phyloP scores from a whole-genome alignment of 2,888 invertebrate species.

The Scrobipalpa atriplicella region DNA sequence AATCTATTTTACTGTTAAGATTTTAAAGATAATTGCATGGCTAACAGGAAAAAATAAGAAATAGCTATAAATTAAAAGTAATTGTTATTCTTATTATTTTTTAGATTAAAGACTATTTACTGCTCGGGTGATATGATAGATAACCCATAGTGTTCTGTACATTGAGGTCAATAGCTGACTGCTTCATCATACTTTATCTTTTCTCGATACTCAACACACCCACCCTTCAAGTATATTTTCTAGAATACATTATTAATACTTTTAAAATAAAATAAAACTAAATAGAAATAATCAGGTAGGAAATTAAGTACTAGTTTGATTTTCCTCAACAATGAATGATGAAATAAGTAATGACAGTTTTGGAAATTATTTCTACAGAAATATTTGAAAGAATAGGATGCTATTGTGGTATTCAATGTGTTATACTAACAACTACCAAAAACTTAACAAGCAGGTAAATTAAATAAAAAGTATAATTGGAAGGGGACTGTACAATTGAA shows the following conservation, averaged over 20 bases:
- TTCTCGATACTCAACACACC: not conserved
- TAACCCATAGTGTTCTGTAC: slow-evolving; percentile 16
- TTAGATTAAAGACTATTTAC: slow-evolving; percentile 8
- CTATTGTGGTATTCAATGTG: not conserved
- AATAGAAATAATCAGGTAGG: not conserved
- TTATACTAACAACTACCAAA: not conserved
- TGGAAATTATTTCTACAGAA: not conserved
- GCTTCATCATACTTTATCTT: slow-evolving; percentile 1
- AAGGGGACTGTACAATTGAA: too few species aligned
- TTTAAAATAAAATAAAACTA: not conserved
- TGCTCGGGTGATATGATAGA: slow-evolving; percentile 19
- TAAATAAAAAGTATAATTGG: not conserved
- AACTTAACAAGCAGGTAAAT: slow-evolving; percentile 3
- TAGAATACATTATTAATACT: too few species aligned
- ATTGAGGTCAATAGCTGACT: slow-evolving; percentile 22
- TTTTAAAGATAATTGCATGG: too few species aligned
- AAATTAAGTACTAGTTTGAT: too few species aligned
- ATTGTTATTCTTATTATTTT: not conserved
- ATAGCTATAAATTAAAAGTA: not conserved
- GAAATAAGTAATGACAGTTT: not conserved
- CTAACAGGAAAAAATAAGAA: not conserved
- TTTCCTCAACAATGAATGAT: not conserved
- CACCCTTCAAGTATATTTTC: not conserved
- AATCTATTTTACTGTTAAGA: too few species aligned
- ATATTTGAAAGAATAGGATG: not conserved